These are phyloP conservation scores for Drosophila lini DNA, from an alignment of 1,140 invertebrate genomes.

Conservation along the genomic window DNA sequence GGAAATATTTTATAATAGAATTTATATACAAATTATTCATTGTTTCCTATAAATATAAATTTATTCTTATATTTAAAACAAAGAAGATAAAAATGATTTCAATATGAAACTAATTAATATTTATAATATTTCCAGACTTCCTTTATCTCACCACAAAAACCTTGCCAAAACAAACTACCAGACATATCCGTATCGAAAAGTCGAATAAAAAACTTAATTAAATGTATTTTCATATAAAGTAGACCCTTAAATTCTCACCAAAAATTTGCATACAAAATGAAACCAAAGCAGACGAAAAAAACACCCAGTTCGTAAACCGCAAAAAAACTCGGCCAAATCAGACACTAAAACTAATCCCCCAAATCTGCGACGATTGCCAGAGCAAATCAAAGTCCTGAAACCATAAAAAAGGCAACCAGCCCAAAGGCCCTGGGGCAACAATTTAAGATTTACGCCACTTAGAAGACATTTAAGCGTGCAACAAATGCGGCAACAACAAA, in stretches of 20 bases:
- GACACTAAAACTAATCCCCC: constrained; percentile 59
- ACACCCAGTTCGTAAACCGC: background rate
- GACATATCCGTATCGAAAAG: background rate
- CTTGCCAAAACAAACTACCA: background rate
- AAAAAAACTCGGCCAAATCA: constrained; percentile 40
- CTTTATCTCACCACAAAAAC: background rate
- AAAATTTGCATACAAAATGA: constrained; percentile 55
- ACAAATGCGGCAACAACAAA: constrained; percentile 53
- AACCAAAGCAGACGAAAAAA: constrained; percentile 2
- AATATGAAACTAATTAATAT: background rate
- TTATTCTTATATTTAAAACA: background rate
- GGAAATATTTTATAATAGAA: background rate
- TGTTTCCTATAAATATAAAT: background rate
- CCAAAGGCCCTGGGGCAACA: constrained; percentile 57
- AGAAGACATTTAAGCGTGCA: constrained; percentile 74
- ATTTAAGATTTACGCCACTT: constrained; percentile 77
- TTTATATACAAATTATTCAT: no score
- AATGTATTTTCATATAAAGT: constrained; percentile 19
- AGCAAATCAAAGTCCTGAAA: constrained; percentile 60
- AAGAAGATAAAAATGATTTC: no score
- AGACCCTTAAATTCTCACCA: constrained; percentile 8
- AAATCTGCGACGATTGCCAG: constrained; percentile 60
- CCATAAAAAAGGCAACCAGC: constrained; percentile 43
- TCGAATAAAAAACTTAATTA: constrained; percentile 12
- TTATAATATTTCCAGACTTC: background rate